Percentiles rank a stretch among this genome's conserved stretches.
These are phyloP conservation scores for Paramuricea clavata DNA, from an alignment of 92 coral and sea anemone genomes.

Conservation along the genomic window DNA sequence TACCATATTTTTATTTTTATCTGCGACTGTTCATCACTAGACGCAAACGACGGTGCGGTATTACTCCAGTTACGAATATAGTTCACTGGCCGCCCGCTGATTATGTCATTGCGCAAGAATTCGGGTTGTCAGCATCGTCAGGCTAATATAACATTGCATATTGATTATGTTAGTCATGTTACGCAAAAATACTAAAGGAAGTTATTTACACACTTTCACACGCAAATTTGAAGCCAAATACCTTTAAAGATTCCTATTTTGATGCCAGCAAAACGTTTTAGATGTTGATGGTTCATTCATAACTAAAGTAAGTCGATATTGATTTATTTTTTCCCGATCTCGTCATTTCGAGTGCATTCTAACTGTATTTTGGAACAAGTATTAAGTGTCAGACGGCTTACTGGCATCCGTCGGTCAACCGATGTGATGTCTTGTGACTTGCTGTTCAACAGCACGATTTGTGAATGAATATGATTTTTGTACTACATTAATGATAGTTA, in stretches of 20 bases:
- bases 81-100: background rate
- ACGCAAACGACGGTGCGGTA: background rate
- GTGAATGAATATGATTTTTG: too few relatives aligned
- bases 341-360: background rate
- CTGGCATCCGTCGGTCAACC: too few relatives aligned
- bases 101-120: background rate
- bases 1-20: too few relatives aligned
- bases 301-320: background rate
- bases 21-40: background rate
- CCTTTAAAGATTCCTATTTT: background rate
- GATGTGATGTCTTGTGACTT: background rate
- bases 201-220: background rate
- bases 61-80: background rate
- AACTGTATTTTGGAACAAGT: background rate
- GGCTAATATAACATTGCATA: background rate
- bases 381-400: too few relatives aligned
- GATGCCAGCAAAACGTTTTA: background rate
- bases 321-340: background rate
- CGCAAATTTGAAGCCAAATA: background rate
- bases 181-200: slow-evolving; percentile 5
- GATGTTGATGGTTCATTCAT: background rate
- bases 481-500: too few relatives aligned
- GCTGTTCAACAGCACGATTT: background rate
- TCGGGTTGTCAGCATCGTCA: background rate
- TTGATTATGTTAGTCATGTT: too few relatives aligned